These are phyloP conservation scores for Diabrotica virgifera DNA, from an alignment of 1,140 invertebrate genomes.

Conservation along the genomic window DNA sequence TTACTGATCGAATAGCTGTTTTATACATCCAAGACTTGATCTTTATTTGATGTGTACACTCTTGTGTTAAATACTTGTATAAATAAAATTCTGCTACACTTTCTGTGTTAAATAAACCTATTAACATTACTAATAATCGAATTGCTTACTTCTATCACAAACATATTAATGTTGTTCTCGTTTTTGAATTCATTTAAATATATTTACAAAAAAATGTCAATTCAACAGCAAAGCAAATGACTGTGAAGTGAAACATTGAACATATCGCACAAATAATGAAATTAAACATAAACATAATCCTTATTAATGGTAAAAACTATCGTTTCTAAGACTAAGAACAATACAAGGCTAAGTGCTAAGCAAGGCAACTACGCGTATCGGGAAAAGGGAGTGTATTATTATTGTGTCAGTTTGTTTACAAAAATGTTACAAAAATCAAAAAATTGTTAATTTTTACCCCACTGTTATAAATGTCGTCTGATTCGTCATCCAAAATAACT, in stretches of 20 bases:
- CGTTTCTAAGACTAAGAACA: conserved; percentile 23
- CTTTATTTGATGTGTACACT: no score
- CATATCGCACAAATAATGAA: neutral
- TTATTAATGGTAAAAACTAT: neutral
- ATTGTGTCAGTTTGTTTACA: conserved; percentile 32
- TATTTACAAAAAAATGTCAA: neutral
- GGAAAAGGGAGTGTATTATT: conserved; percentile 31
- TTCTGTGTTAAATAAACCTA: no score
- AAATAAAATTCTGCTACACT: no score
- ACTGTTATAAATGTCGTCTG: no score
- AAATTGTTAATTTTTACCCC: neutral
- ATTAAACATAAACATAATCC: neutral
- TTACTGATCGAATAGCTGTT: no score
- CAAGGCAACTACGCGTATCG: conserved; percentile 36
- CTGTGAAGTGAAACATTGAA: neutral
- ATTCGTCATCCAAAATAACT: neutral
- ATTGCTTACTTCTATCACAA: no score
- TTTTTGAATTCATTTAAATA: no score
- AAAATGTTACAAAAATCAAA: conserved; percentile 12
- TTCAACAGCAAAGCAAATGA: neutral
- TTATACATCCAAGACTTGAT: no score
- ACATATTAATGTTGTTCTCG: no score
- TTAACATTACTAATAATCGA: no score
- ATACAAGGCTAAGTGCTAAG: conserved; percentile 38
- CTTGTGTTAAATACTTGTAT: no score